These are phyloP conservation scores for Nesidiocoris tenuis DNA, from an alignment of 2,888 invertebrate genomes.

Conservation along the genomic window DNA sequence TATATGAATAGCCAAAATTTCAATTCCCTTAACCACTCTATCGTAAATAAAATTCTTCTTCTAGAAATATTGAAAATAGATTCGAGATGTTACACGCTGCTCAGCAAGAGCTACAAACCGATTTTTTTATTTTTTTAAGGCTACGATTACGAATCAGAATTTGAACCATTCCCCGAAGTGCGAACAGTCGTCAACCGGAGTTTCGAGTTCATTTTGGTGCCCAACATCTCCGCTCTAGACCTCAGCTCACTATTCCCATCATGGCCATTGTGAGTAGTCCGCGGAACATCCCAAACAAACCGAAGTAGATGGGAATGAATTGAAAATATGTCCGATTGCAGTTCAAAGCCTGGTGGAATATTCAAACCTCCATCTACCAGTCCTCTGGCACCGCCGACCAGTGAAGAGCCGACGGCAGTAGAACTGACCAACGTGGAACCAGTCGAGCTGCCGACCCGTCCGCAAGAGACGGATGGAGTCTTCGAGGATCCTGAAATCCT, in stretches of 20 bases:
- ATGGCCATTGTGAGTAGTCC: constrained; percentile 25
- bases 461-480: neutral
- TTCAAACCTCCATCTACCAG: neutral
- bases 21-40: too few species aligned
- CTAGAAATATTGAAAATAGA: too few species aligned
- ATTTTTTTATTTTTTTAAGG: neutral
- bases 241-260: constrained; percentile 15
- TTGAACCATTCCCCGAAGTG: constrained; percentile 8
- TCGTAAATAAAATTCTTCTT: too few species aligned
- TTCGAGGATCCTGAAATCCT: neutral
- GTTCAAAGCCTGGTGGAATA: constrained; percentile 7
- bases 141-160: neutral
- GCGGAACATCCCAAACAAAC: too few species aligned
- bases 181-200: constrained; percentile 7
- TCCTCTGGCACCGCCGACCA: neutral
- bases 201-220: constrained; percentile 15
- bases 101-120: too few species aligned
- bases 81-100: too few species aligned
- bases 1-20: too few species aligned
- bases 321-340: neutral
- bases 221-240: constrained; percentile 18
- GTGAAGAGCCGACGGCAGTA: neutral
- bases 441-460: neutral
- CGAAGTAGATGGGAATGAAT: neutral
- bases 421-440: neutral